Evolutionary conservation across 2,113 vertebrate genomes (phyloP).

Genomic region (Neotoma lepida): DNA sequence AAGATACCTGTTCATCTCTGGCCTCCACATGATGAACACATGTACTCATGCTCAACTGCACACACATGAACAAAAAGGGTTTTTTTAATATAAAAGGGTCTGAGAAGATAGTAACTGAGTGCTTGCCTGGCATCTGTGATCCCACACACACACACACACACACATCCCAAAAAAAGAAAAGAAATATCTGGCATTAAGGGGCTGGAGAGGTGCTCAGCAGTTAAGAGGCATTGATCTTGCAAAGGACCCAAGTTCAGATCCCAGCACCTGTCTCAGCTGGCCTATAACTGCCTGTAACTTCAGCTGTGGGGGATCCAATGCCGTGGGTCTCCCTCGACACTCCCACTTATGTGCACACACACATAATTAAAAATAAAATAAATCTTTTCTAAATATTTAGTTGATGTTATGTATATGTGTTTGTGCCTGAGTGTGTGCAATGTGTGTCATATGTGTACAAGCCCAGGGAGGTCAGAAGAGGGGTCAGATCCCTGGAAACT

Average conservation of each 20-base stretch:
- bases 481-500: not conserved
- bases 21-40: not conserved
- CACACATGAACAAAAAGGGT: not conserved
- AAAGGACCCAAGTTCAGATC: not conserved
- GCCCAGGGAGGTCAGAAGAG: not conserved
- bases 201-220: not conserved
- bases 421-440: not conserved
- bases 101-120: not conserved
- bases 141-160: too few species aligned
- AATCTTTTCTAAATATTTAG: not conserved
- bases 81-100: not conserved
- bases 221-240: not conserved
- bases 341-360: not conserved
- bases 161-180: not conserved
- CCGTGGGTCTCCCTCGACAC: too few species aligned
- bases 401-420: not conserved
- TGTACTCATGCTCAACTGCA: not conserved
- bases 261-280: not conserved
- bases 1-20: not conserved
- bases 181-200: not conserved
- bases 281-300: not conserved
- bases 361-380: not conserved
- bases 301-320: not conserved
- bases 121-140: not conserved
- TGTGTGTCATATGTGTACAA: not conserved